A percentile compares a stretch with the other conserved stretches of the same genome.
Evolutionary conservation across 53 echinoderm and acorn worm species (phyloP).

Genomic region (Antedon mediterranea): DNA sequence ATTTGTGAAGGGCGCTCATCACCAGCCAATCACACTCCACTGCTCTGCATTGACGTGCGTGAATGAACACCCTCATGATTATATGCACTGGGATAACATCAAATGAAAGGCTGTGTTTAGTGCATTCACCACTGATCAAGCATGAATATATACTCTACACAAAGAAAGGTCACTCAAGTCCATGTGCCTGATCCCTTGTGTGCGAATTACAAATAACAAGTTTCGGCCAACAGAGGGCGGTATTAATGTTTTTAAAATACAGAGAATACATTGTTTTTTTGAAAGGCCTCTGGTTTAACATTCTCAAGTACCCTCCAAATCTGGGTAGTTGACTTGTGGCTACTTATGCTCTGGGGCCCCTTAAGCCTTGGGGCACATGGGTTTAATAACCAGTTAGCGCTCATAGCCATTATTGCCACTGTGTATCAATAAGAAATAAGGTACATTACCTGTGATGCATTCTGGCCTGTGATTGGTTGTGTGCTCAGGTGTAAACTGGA

Average conservation of each 20-base stretch:
- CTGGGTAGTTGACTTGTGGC: too few relatives aligned
- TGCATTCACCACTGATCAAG: neutral
- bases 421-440: too few relatives aligned
- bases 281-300: too few relatives aligned
- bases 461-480: conserved; percentile 78
- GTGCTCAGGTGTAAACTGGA: conserved; percentile 67
- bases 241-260: neutral
- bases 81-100: too few relatives aligned
- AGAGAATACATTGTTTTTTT: too few relatives aligned
- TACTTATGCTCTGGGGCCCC: too few relatives aligned
- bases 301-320: too few relatives aligned
- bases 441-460: conserved; percentile 87
- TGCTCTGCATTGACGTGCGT: neutral
- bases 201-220: neutral
- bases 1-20: neutral
- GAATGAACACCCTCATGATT: neutral
- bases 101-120: neutral
- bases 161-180: neutral
- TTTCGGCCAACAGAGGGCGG: neutral
- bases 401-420: too few relatives aligned
- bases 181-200: neutral
- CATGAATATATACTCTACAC: neutral
- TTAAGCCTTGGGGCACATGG: too few relatives aligned
- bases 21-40: neutral
- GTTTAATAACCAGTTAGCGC: too few relatives aligned